These are phyloP conservation scores for Temnothorax unifasciatus DNA, from an alignment of 2,888 invertebrate species.

Conservation along the genomic window DNA sequence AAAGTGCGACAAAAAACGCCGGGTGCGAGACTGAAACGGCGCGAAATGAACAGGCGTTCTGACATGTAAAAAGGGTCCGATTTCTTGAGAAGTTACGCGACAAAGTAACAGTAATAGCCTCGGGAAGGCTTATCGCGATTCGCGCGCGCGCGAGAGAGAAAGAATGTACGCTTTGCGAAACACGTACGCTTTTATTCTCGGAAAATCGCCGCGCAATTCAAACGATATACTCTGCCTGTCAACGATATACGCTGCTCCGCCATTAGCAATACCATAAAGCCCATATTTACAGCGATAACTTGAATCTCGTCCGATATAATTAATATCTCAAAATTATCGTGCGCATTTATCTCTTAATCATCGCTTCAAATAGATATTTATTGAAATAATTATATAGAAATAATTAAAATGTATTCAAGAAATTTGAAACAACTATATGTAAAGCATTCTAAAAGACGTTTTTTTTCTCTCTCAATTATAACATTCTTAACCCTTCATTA, in stretches of 20 bases:
- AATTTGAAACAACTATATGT: not conserved
- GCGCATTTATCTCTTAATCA: not conserved
- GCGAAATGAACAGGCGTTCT: not conserved
- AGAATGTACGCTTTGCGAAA: slow-evolving; percentile 1
- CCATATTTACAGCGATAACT: not conserved
- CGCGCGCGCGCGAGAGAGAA: not conserved
- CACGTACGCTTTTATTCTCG: slow-evolving; percentile 17
- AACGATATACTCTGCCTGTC: not conserved
- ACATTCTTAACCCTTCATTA: not conserved
- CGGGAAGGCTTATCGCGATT: slow-evolving; percentile 24
- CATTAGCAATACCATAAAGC: not conserved
- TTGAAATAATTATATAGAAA: not conserved
- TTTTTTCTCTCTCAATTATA: not conserved
- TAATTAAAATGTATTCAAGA: not conserved
- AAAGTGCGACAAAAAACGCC: not conserved
- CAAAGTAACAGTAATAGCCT: slow-evolving; percentile 16
- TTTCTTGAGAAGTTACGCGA: slow-evolving; percentile 27
- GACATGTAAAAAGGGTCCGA: slow-evolving; percentile 17
- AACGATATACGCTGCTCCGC: not conserved
- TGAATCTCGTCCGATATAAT: not conserved
- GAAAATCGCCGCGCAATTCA: slow-evolving; percentile 3
- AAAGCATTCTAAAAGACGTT: not conserved
- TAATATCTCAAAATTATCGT: slow-evolving; percentile 1
- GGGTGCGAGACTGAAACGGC: slow-evolving; percentile 21
- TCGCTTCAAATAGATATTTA: not conserved